Base-by-base conservation (phyloP, 35 echinoderm and acorn worm genomes). In the Diadema setosum region DNA sequence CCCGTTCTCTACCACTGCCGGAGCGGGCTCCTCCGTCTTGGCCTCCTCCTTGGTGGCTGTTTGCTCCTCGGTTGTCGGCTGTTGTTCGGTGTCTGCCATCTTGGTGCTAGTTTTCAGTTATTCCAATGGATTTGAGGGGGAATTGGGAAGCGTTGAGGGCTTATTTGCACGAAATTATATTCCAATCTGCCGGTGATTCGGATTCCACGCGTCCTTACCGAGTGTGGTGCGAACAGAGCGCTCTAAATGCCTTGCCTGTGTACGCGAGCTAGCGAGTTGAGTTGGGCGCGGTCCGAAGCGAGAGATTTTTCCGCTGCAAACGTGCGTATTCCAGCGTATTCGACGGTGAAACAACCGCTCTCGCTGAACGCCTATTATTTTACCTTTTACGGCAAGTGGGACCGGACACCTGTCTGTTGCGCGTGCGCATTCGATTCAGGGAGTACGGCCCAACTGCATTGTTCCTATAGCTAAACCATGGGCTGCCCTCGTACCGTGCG, bases 41-140 rank as follows among this genome's bases (percentile, higher is more conserved):
- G 78, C 80, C 58, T 69, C 61, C 39, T 49, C 45, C 50, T 83
- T 65, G 6, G 55, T 16, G 3, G 89, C 64, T 16, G 45, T 63
- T 33, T 91, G 91, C 69, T 92, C 93, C 60, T 95, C 88, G 7
- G 87, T 61, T 81, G 48, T 56, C 25, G 75, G 42, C 63, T 82
- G 75, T 91, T 91, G 88, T 49, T 95, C 94, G 37, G 89, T 96
- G 70, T 96, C 94, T 17, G 94, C 89, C 94, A 96, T 96, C 84
- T 58, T 96, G 36, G 61, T 12, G 18, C 5, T 57, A 4, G 39
- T 25, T 81, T 57, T 20, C 39, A 35, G 25, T 6, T 76, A 45
- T 27, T 87, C 31, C 46, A 41, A 61, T 56, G 61, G 30, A 56
- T 33, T 70, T 20, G 39, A 65, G 20, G 25, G 58, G 43, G 30